Evolutionary conservation across 2,113 vertebrate genomes (phyloP).

Genomic region (Helogale parvula): DNA sequence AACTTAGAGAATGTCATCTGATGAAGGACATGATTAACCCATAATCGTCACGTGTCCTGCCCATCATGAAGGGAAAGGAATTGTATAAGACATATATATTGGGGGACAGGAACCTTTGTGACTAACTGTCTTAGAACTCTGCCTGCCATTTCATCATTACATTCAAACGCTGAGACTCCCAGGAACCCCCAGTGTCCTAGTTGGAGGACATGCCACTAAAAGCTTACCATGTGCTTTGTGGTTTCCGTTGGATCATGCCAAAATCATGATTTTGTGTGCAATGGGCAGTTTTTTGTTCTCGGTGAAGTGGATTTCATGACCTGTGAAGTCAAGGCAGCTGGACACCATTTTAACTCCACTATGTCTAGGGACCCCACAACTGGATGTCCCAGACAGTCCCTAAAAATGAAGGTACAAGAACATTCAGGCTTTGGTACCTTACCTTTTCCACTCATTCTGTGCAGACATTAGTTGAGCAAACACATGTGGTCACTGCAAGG

Average conservation of each 20-base stretch:
- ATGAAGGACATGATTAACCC: background rate
- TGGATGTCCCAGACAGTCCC: background rate
- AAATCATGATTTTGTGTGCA: background rate
- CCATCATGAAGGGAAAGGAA: background rate
- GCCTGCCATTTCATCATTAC: background rate
- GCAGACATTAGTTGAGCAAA: background rate
- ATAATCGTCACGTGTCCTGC: background rate
- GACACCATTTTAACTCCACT: background rate
- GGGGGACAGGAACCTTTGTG: fast-evolving
- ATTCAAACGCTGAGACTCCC: background rate
- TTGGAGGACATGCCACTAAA: background rate
- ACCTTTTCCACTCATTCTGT: background rate
- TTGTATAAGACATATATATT: background rate
- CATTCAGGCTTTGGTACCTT: background rate
- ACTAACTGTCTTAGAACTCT: too few species aligned
- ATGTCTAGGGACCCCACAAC: background rate
- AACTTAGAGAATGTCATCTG: background rate
- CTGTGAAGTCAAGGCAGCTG: background rate
- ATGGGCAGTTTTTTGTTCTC: background rate
- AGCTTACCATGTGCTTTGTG: background rate
- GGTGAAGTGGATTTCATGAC: background rate
- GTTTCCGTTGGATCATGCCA: background rate
- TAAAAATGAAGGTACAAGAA: background rate
- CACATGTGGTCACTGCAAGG: background rate
- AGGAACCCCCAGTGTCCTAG: background rate